Conservation (phyloP, 2,113 vertebrate species). For the Urocolius indicus region DNA sequence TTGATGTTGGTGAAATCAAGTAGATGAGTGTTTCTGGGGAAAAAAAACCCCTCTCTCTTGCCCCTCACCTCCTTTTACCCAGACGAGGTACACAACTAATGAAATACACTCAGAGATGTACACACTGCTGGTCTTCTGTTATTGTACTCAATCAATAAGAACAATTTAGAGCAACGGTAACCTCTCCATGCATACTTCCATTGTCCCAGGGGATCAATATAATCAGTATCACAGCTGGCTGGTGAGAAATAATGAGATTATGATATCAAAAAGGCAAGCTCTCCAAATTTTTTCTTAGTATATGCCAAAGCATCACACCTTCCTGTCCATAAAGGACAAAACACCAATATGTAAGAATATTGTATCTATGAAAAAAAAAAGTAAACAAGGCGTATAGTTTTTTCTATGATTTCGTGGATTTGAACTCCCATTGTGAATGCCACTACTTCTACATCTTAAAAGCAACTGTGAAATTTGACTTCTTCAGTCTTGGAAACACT, state of each 20-base stretch:
- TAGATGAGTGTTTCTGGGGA: background rate
- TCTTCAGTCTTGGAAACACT: background rate
- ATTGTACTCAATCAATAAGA: slow-evolving; percentile 56
- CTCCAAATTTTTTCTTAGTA: slow-evolving; percentile 8
- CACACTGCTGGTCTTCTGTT: slow-evolving; percentile 3
- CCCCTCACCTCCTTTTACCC: background rate
- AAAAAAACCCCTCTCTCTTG: background rate
- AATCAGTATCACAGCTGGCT: slow-evolving; percentile 64
- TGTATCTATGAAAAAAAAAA: background rate
- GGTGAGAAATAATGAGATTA: slow-evolving; percentile 54
- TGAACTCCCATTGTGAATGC: background rate
- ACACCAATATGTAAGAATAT: background rate
- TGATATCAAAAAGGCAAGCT: slow-evolving; percentile 43
- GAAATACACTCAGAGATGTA: background rate
- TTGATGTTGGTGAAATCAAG: background rate
- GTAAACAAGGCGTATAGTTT: background rate
- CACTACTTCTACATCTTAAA: background rate
- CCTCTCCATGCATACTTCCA: slow-evolving; percentile 38
- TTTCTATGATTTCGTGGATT: background rate
- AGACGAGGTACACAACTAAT: background rate
- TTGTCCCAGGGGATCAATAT: slow-evolving; percentile 45
- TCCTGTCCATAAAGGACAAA: background rate
- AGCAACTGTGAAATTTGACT: background rate
- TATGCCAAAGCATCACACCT: background rate
- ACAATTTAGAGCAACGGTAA: slow-evolving; percentile 49